These are phyloP conservation scores for Etia nguti DNA, from an alignment of 2,113 vertebrate genomes.

Conservation along the genomic window DNA sequence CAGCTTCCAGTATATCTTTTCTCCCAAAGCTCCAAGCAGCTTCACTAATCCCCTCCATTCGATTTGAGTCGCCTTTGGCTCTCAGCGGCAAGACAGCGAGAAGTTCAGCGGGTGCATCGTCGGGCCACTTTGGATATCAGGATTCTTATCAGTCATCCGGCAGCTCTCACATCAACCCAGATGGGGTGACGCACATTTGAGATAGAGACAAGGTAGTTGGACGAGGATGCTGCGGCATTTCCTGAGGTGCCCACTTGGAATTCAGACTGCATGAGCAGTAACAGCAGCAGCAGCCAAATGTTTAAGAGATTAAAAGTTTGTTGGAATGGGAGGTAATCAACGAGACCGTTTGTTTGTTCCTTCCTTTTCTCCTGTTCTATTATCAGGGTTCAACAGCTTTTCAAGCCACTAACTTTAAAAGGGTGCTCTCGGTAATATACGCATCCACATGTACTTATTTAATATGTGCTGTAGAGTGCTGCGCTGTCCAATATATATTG, in stretches of 20 bases:
- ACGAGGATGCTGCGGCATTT: neutral
- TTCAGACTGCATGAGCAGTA: neutral
- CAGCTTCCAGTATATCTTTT: conserved; percentile 32
- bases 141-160: conserved; percentile 27
- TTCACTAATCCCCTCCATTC: conserved; percentile 42
- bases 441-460: neutral
- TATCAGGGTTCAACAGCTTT: neutral
- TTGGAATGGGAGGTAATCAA: neutral
- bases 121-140: conserved; percentile 18
- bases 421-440: neutral
- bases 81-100: neutral
- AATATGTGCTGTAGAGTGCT: neutral
- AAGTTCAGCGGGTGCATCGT: neutral
- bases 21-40: conserved; percentile 3
- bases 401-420: neutral
- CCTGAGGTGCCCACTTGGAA: neutral
- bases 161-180: neutral
- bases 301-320: neutral
- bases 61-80: neutral
- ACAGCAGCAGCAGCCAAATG: neutral
- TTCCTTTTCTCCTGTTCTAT: neutral
- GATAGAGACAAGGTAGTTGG: neutral
- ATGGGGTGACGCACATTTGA: neutral
- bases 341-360: neutral
- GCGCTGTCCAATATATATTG: neutral